Evolutionary conservation across 2,797 vertebrate genomes (phyloP).

Genomic region (Enteromius anoplus): DNA sequence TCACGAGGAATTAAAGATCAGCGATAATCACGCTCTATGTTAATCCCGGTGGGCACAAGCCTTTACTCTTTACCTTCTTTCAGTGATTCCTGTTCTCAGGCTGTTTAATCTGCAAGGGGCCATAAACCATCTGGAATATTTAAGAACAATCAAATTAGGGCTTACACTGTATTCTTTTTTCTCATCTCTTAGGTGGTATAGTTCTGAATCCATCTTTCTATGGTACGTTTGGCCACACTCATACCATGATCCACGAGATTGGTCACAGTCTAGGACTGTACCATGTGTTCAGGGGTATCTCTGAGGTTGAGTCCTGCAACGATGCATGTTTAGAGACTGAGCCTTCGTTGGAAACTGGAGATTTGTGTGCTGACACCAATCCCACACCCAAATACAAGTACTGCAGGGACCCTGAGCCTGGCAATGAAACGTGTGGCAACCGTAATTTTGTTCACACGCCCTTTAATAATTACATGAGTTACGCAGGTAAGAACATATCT

Average conservation of each 20-base stretch:
- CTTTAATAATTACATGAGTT: constrained; percentile 99
- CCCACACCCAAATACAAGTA: constrained; percentile 94
- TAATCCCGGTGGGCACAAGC: too few relatives aligned
- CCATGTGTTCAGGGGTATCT: constrained; percentile 96
- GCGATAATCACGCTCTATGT: too few relatives aligned
- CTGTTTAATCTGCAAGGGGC: too few relatives aligned
- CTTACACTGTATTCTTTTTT: neutral
- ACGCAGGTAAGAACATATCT: constrained; percentile 82
- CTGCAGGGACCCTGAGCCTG: constrained; percentile 92
- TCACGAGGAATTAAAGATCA: too few relatives aligned
- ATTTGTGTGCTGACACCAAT: constrained; percentile 95
- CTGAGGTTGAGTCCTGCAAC: constrained; percentile 95
- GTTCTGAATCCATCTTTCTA: constrained; percentile 98
- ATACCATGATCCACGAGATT: constrained; percentile 98
- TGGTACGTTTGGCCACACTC: constrained; percentile 91
- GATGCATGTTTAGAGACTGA: constrained; percentile 96
- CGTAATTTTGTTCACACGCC: constrained; percentile 89
- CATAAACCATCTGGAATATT: neutral
- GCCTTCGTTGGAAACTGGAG: constrained; percentile 94
- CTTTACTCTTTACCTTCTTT: too few relatives aligned
- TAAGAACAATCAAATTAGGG: constrained; percentile 1
- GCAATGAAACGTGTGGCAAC: constrained; percentile 93
- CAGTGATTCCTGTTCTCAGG: too few relatives aligned
- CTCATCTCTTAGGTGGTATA: constrained; percentile 79
- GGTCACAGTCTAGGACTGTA: constrained; percentile 97